Percentiles rank a stretch among this genome's conserved stretches.
phyloP scores from a whole-genome alignment of 2,113 vertebrate genomes.

The Anas platyrhynchos region DNA sequence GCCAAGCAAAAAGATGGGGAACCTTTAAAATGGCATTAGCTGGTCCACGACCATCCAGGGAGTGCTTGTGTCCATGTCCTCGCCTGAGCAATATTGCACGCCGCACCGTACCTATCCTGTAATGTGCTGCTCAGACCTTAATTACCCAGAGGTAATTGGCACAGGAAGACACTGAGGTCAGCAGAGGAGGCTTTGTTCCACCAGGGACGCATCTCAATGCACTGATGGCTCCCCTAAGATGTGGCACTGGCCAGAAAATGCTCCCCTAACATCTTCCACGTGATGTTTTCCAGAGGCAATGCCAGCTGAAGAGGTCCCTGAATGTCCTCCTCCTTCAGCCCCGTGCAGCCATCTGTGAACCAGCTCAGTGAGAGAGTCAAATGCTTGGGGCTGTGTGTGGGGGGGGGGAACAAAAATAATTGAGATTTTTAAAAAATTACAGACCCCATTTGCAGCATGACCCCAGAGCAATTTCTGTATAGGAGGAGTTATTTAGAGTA shows the following conservation, averaged over 20 bases:
- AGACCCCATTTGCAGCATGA: not conserved
- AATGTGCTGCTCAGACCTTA: not conserved
- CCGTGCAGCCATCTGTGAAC: not conserved
- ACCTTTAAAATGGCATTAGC: not conserved
- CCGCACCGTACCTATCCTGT: not conserved
- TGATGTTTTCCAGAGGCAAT: slow-evolving; percentile 6
- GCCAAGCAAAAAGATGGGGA: not conserved
- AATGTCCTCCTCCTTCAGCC: not conserved
- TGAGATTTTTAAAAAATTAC: not conserved
- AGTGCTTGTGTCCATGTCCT: not conserved
- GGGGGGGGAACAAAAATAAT: not conserved
- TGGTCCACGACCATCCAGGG: not conserved
- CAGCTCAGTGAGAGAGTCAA: not conserved
- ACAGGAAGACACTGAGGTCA: not conserved
- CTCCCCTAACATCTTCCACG: not conserved
- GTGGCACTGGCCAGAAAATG: not conserved
- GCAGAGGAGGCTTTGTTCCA: not conserved
- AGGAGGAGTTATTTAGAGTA: not conserved
- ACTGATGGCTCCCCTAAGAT: not conserved
- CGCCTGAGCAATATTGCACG: not conserved
- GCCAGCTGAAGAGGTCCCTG: not conserved
- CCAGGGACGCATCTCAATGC: not conserved
- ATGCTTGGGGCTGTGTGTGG: not conserved
- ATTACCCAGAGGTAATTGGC: not conserved
- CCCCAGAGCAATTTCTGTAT: not conserved